Evolutionary conservation across 1,140 invertebrate genomes (phyloP), one percentile per base, ranked within the genome.

Genomic region (Dinothrombium tinctorium): DNA sequence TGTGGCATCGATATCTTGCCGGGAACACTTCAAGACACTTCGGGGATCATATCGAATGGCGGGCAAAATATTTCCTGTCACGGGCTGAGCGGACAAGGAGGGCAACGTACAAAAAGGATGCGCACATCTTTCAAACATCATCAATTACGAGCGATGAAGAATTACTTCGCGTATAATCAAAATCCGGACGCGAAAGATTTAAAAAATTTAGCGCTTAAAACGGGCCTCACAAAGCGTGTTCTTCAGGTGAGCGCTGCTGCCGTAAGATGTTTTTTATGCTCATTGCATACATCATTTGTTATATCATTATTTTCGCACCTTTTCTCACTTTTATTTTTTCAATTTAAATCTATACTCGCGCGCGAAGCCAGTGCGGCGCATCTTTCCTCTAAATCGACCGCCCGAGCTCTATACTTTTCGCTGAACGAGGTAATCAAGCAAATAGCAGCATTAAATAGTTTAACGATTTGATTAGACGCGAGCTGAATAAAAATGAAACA

Each of bases 71-170:
- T 9, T n/a, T 9, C 9, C 28, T 9, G 28, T 29, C 9, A 29
- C 28, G 9, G 9, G 9, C 9, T 9, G 9, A 14, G 28, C 9
- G 9, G 9, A 8, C 35, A 24, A 17, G 5, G 14, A n/a, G 41
- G 14, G 7, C 59, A 58, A 29, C 49, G 60, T 51, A 86, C 84
- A 47, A 94, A 94, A 61, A 69, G 87, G 46, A 89, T 92, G 76
- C 67, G 89, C 42, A 95, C 89, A 44, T 89, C 83, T 54, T 95
- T 95, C 64, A 95, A 95, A 60, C 87, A 95, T 61, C 83, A 94
- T 61, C 90, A 95, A 62, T 69, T 98, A 36, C 66, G 86, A 45
- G 90, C 86, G 45, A 96, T 98, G 87, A 96, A 96, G 65, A 81
- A 79, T 47, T 96, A 96, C 63, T 98, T 98, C 63, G 74, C 82